A percentile compares a stretch with the other conserved stretches of the same genome.
Conservation (phyloP, 2,797 vertebrate genomes). For the Eulemur albifrons region DNA sequence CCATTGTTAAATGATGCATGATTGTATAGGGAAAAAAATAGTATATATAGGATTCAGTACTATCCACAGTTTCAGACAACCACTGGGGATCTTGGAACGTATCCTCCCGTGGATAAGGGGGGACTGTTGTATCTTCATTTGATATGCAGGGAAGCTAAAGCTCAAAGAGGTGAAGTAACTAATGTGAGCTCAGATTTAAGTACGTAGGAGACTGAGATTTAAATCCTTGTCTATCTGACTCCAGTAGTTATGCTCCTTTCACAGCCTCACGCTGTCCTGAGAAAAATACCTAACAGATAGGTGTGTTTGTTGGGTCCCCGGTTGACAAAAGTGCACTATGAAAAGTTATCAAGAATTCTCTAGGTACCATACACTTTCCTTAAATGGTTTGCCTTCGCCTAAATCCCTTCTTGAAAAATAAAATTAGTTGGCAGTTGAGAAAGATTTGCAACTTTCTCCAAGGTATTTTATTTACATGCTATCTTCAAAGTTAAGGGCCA, state of each 20-base stretch:
- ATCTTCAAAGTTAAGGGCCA: neutral
- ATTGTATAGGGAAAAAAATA: neutral
- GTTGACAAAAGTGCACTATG: fast-evolving
- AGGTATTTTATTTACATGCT: neutral
- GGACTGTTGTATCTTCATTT: neutral
- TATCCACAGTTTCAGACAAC: neutral
- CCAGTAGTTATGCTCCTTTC: neutral
- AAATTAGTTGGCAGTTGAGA: neutral
- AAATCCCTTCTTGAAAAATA: neutral
- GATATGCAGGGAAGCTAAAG: neutral
- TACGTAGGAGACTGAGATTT: neutral
- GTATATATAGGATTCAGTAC: neutral
- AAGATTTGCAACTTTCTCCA: neutral
- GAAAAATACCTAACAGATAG: no score
- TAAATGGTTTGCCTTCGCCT: neutral
- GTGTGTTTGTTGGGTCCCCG: fast-evolving
- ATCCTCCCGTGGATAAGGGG: neutral
- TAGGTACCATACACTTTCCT: neutral
- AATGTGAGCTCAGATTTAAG: neutral
- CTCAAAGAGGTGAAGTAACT: neutral
- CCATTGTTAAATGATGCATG: neutral
- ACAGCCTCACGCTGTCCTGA: fast-evolving
- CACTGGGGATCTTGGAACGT: neutral
- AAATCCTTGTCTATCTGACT: neutral
- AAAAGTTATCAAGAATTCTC: neutral